phyloP scores from a whole-genome alignment of 2,113 vertebrate genomes.

The Alouatta palliata region DNA sequence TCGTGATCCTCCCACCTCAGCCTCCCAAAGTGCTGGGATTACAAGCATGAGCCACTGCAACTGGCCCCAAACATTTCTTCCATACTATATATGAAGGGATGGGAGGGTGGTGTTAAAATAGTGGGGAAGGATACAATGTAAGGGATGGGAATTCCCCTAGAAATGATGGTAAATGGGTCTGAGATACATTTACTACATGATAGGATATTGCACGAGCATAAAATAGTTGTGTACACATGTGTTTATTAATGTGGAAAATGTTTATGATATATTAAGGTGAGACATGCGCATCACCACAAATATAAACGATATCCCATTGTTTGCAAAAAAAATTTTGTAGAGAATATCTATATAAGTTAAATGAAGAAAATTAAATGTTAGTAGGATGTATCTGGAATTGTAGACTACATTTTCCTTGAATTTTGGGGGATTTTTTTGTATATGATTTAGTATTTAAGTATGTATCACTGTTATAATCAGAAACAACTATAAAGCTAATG shows the following conservation, averaged over 20 bases:
- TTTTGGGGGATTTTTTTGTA: background rate
- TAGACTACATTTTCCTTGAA: background rate
- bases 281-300: background rate
- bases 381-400: background rate
- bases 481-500: constrained; percentile 26
- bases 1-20: too few species aligned
- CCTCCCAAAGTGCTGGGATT: too few species aligned
- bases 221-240: background rate
- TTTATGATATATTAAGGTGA: background rate
- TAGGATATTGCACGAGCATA: background rate
- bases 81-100: background rate
- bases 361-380: constrained; percentile 29
- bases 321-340: background rate
- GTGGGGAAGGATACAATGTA: background rate
- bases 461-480: background rate
- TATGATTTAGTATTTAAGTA: constrained; percentile 10
- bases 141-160: background rate
- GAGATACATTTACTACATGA: background rate
- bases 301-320: background rate
- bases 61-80: background rate
- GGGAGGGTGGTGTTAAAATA: fast-evolving
- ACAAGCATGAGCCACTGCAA: too few species aligned
- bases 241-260: background rate
- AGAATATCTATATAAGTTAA: background rate
- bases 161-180: background rate